Conservation (phyloP, 1,140 invertebrate genomes). For the Heliconius eleuchia region DNA sequence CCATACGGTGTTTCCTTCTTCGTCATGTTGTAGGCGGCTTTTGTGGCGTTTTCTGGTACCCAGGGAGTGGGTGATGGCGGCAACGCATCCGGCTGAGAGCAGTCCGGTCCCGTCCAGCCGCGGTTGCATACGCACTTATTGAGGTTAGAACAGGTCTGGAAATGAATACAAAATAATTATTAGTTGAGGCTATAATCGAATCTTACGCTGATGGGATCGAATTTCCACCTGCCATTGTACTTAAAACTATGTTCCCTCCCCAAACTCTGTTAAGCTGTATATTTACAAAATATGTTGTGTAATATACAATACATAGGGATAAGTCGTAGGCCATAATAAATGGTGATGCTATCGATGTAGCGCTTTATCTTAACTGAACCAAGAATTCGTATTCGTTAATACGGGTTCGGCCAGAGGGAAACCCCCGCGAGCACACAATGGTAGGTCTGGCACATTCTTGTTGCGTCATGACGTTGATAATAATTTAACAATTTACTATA, state of each 20-base stretch:
- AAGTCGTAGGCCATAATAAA: no score
- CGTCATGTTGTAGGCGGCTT: constrained; percentile 87
- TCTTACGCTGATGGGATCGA: no score
- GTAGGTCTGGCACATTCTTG: background rate
- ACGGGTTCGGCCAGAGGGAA: background rate
- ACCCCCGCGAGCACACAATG: background rate
- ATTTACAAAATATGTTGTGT: no score
- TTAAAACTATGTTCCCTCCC: no score
- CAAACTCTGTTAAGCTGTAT: no score
- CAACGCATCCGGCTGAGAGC: constrained; percentile 88
- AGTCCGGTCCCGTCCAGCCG: constrained; percentile 95
- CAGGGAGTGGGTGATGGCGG: constrained; percentile 77
- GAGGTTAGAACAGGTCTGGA: constrained; percentile 94
- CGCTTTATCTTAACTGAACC: background rate
- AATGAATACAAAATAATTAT: background rate
- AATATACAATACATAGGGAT: no score
- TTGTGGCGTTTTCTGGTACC: constrained; percentile 75
- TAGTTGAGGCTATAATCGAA: background rate
- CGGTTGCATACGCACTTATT: constrained; percentile 95
- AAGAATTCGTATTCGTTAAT: background rate
- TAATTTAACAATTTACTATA: background rate
- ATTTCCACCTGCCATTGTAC: no score
- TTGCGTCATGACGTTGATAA: background rate
- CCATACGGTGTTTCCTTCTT: constrained; percentile 94
- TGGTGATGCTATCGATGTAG: background rate